Conservation (phyloP, 2,888 invertebrate species). For the Schizaphis graminum region DNA sequence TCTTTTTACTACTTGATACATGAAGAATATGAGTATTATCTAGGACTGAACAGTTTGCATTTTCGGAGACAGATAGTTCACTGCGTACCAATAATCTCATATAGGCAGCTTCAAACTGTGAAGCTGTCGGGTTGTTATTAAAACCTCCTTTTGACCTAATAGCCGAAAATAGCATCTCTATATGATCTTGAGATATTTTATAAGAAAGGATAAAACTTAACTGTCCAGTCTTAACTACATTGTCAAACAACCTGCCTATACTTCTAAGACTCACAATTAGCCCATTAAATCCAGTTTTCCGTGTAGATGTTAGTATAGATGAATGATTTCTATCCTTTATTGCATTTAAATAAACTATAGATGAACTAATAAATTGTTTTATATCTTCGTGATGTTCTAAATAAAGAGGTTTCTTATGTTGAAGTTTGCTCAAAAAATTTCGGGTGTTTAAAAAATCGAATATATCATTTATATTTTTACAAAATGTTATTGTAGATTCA, state of each 20-base stretch:
- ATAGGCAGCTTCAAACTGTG: neutral
- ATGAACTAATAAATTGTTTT: neutral
- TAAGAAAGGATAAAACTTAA: too few relatives aligned
- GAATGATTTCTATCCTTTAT: neutral
- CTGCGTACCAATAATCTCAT: neutral
- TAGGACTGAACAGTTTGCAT: neutral
- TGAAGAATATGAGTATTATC: neutral
- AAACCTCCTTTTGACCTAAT: neutral
- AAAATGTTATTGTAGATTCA: neutral
- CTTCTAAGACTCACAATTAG: neutral
- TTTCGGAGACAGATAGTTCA: neutral
- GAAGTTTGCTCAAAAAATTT: neutral
- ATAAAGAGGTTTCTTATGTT: neutral
- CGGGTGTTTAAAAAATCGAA: neutral
- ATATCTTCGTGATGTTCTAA: neutral
- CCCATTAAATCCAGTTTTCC: constrained; percentile 16
- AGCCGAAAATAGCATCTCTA: neutral
- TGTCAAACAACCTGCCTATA: neutral
- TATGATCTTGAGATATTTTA: too few relatives aligned
- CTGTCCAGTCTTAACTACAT: neutral
- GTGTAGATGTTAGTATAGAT: neutral
- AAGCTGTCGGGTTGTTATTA: neutral
- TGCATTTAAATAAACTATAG: neutral
- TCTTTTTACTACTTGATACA: neutral
- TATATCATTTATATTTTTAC: neutral